A percentile compares a stretch with the other conserved stretches of the same genome.
phyloP scores from a whole-genome alignment of 2,888 invertebrate species.

The Nephrotoma appendiculata region DNA sequence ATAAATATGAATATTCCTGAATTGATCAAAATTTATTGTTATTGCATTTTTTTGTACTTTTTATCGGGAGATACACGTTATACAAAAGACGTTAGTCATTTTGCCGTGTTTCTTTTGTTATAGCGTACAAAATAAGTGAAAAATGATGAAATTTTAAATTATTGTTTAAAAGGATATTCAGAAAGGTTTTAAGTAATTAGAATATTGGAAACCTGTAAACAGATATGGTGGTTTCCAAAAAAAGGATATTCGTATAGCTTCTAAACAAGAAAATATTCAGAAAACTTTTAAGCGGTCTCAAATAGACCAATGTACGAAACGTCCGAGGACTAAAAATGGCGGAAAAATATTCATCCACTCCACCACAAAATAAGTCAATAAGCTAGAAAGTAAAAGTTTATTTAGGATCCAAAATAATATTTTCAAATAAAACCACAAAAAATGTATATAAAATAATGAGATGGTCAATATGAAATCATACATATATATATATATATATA shows the following conservation, averaged over 20 bases:
- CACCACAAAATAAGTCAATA: neutral
- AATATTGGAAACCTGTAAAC: neutral
- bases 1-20: slow-evolving; percentile 10
- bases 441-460: neutral
- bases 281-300: neutral
- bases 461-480: neutral
- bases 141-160: neutral
- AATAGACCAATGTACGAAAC: neutral
- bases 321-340: neutral
- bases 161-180: neutral
- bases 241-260: neutral
- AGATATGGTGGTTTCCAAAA: neutral
- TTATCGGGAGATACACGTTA: neutral
- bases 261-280: neutral
- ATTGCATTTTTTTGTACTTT: slow-evolving; percentile 7
- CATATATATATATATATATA: neutral
- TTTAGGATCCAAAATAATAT: neutral
- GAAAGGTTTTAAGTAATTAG: neutral
- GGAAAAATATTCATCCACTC: neutral
- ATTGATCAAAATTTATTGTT: slow-evolving; percentile 14
- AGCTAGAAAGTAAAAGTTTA: neutral
- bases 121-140: neutral
- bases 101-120: neutral
- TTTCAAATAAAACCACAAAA: neutral
- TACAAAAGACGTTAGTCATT: slow-evolving; percentile 10